Evolutionary conservation across 2,888 invertebrate genomes (phyloP).

Genomic region (Lathronympha strigana): DNA sequence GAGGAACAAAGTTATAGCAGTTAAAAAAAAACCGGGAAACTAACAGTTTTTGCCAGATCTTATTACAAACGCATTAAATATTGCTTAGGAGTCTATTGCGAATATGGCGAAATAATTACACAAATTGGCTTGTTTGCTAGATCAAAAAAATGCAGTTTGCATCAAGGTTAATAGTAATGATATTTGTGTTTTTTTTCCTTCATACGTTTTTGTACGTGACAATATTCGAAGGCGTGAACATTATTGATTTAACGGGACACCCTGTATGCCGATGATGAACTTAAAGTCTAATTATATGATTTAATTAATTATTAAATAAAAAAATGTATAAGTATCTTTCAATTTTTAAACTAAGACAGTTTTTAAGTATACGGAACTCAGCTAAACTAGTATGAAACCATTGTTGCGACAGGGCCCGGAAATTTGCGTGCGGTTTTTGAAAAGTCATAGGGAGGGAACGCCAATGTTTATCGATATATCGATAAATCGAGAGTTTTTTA

Average conservation of each 20-base stretch:
- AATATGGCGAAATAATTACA: background rate
- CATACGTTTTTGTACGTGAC: background rate
- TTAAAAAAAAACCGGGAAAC: too few species aligned
- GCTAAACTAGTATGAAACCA: background rate
- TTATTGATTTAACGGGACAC: too few species aligned
- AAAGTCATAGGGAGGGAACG: too few species aligned
- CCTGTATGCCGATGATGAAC: too few species aligned
- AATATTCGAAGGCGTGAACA: too few species aligned
- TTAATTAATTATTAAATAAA: too few species aligned
- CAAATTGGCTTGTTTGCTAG: background rate
- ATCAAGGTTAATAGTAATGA: background rate
- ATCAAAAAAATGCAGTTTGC: background rate
- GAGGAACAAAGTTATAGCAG: too few species aligned
- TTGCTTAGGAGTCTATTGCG: background rate
- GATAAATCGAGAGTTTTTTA: too few species aligned
- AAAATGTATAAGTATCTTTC: background rate
- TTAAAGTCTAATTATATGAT: too few species aligned
- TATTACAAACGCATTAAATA: slow-evolving; percentile 5
- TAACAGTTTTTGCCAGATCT: background rate
- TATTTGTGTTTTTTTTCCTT: background rate
- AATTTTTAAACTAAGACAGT: background rate
- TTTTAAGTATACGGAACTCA: slow-evolving; percentile 15
- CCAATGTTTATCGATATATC: too few species aligned
- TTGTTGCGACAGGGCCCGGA: too few species aligned
- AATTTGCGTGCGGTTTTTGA: too few species aligned